A percentile compares a stretch with the other conserved stretches of the same genome.
Evolutionary conservation across 1,140 invertebrate species (phyloP).

Genomic region (Platyscapa corneri): DNA sequence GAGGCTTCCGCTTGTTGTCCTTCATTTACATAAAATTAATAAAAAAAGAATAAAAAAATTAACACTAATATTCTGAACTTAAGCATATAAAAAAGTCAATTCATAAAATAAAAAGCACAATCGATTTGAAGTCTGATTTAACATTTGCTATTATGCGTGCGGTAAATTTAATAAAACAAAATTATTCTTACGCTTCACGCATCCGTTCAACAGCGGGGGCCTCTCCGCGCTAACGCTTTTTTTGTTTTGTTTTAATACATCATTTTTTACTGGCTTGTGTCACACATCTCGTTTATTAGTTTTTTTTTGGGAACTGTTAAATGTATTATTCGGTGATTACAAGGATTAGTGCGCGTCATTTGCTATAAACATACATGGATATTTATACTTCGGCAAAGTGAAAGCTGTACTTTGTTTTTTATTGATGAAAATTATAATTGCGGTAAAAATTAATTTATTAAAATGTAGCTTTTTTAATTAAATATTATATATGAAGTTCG

Average conservation of each 20-base stretch:
- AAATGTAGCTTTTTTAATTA: too few relatives aligned
- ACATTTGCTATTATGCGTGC: not conserved
- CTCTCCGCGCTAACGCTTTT: slow-evolving; percentile 8
- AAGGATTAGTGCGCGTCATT: too few relatives aligned
- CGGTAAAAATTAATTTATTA: too few relatives aligned
- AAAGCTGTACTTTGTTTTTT: too few relatives aligned
- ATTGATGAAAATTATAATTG: too few relatives aligned
- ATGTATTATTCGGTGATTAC: not conserved
- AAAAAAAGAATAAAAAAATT: not conserved
- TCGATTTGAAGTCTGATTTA: not conserved
- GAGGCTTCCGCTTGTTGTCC: slow-evolving; percentile 47
- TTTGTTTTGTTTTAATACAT: slow-evolving; percentile 24
- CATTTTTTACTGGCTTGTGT: slow-evolving; percentile 23
- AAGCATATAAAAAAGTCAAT: not conserved
- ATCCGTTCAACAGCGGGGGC: not conserved
- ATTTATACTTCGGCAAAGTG: too few relatives aligned
- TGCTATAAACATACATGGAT: too few relatives aligned
- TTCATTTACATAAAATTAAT: not conserved
- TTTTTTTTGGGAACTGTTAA: not conserved
- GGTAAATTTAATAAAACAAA: not conserved
- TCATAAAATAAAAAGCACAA: not conserved
- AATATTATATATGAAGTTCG: too few relatives aligned
- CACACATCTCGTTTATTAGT: not conserved
- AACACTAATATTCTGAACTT: not conserved
- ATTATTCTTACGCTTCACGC: not conserved